A percentile compares a stretch with the other conserved stretches of the same genome.
These are phyloP conservation scores for Lepus timidus DNA, from an alignment of 2,113 vertebrate species.

Conservation along the genomic window DNA sequence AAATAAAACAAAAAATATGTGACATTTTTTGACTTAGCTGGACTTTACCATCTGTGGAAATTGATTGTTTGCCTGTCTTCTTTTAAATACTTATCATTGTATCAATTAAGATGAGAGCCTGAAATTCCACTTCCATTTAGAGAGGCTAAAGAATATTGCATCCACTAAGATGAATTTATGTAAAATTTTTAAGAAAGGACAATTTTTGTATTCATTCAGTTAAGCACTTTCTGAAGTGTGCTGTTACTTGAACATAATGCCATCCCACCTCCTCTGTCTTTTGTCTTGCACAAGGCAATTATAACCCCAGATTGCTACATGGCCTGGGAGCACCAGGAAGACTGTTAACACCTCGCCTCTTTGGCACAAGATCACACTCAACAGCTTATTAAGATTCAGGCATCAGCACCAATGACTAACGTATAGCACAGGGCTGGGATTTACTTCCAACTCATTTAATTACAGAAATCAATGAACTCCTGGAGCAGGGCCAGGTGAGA, in stretches of 20 bases:
- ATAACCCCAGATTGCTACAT: conserved; percentile 86
- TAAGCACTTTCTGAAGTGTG: conserved; percentile 64
- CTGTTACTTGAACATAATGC: conserved; percentile 79
- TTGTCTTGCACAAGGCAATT: conserved; percentile 86
- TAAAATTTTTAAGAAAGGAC: not conserved
- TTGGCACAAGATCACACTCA: conserved; percentile 85
- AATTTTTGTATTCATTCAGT: conserved; percentile 72
- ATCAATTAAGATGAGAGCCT: not conserved
- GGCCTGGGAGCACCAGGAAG: conserved; percentile 83
- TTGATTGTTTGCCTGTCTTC: conserved; percentile 62
- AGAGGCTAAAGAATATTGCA: conserved; percentile 72
- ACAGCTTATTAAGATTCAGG: conserved; percentile 90
- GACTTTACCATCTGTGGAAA: conserved; percentile 26
- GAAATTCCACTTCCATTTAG: conserved; percentile 37
- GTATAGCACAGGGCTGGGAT: conserved; percentile 84
- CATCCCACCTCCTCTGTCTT: conserved; percentile 83
- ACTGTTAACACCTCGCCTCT: conserved; percentile 85
- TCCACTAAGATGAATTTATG: conserved; percentile 25
- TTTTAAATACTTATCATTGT: conserved; percentile 6
- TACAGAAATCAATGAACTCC: conserved; percentile 89
- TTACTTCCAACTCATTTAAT: conserved; percentile 89
- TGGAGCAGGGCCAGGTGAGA: conserved; percentile 76
- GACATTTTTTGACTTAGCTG: not conserved
- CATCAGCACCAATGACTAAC: conserved; percentile 85
- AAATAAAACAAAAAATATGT: not conserved